These are phyloP conservation scores for Cryptus viduatorius DNA, from an alignment of 2,888 invertebrate genomes.

Conservation along the genomic window DNA sequence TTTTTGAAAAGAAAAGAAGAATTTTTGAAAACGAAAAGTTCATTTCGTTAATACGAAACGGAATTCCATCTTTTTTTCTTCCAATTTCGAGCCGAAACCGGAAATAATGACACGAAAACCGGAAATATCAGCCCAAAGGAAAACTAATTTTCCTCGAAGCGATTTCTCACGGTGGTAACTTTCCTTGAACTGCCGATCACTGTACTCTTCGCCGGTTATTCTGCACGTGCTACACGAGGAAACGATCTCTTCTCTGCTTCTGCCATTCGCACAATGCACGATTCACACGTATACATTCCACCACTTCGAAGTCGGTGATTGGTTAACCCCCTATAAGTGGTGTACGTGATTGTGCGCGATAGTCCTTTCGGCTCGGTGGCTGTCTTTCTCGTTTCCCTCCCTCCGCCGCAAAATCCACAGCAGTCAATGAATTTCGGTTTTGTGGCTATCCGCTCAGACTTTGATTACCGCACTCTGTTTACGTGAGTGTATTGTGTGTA, in stretches of 20 bases:
- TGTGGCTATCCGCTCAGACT: slow-evolving; percentile 20
- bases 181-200: slow-evolving; percentile 37
- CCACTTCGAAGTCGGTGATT: slow-evolving; percentile 53
- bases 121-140: neutral
- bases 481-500: neutral
- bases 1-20: too few relatives aligned
- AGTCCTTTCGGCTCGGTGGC: neutral
- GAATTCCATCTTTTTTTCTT: too few relatives aligned
- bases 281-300: slow-evolving; percentile 42
- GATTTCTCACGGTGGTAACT: neutral
- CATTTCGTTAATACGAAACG: too few relatives aligned
- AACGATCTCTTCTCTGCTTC: slow-evolving; percentile 37
- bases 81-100: too few relatives aligned
- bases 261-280: slow-evolving; percentile 54
- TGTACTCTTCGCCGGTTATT: slow-evolving; percentile 12
- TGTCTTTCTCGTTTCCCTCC: neutral
- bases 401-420: neutral
- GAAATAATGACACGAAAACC: neutral
- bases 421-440: slow-evolving; percentile 45
- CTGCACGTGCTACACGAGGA: slow-evolving; percentile 46
- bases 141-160: neutral
- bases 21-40: too few relatives aligned
- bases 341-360: slow-evolving; percentile 36
- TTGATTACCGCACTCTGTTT: slow-evolving; percentile 14
- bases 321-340: slow-evolving; percentile 55